Percentiles rank a stretch among this genome's conserved stretches.
Evolutionary conservation across 2,113 vertebrate species (phyloP).

Genomic region (Oophaga pumilio): DNA sequence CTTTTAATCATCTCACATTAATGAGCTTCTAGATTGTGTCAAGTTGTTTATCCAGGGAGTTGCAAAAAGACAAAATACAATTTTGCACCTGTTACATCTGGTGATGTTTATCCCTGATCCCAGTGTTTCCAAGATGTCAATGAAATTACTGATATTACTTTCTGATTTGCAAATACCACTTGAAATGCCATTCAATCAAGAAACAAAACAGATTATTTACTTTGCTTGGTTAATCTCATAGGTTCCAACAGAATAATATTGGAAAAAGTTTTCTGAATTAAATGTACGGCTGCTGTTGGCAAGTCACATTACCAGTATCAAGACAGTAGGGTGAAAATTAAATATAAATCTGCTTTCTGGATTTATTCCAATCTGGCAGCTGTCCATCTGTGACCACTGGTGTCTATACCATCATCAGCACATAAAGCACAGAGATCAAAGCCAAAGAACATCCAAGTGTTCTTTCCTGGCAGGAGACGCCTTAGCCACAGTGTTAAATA

Average conservation of each 20-base stretch:
- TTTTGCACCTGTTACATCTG: conserved; percentile 7
- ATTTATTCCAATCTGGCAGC: not conserved
- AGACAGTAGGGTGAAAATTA: conserved; percentile 7
- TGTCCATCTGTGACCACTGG: conserved; percentile 20
- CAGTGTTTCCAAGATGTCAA: not conserved
- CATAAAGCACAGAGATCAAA: conserved; percentile 35
- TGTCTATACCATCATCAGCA: conserved; percentile 37
- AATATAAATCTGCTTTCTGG: conserved; percentile 32
- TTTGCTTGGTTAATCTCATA: conserved; percentile 11
- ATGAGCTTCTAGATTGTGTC: not conserved
- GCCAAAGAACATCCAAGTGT: not conserved
- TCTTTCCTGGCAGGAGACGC: not conserved
- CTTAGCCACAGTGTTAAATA: conserved; percentile 5
- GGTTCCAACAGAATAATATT: not conserved
- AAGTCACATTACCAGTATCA: not conserved
- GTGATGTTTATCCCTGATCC: conserved; percentile 20
- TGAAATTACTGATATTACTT: conserved; percentile 12
- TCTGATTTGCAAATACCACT: conserved; percentile 20
- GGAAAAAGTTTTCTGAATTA: conserved; percentile 26
- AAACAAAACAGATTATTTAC: conserved; percentile 26
- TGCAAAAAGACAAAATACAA: conserved; percentile 9
- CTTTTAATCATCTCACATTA: not conserved
- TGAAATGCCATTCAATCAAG: conserved; percentile 22
- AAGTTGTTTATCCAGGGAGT: not conserved
- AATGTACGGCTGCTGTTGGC: conserved; percentile 6